Base-by-base conservation (phyloP, 2,888 invertebrate species). In the Choristoneura rosaceana region DNA sequence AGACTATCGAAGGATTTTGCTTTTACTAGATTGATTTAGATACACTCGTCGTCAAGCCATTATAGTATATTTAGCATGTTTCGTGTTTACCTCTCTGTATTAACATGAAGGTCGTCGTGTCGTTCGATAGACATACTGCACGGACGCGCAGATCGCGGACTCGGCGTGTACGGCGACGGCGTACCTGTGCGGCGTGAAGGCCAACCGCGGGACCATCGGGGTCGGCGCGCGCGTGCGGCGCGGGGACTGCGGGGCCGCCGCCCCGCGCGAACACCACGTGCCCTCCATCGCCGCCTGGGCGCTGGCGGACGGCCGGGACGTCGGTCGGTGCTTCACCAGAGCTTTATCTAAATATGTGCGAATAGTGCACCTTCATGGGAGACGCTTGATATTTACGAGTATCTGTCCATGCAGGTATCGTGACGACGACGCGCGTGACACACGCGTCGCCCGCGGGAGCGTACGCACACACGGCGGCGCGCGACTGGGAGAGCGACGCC, bases 381-480 rank as follows among this genome's bases (percentile, higher is more conserved):
- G n/a, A 47, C 4, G n/a, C 7, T 4, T 47, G n/a, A 43, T 5
- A n/a, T n/a, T 4, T 47, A n/a, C n/a, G n/a, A n/a, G n/a, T n/a
- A 4, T 1, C n/a, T 41, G 25, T 45, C 7, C 3, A 4, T 64
- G 66, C 81, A 88, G 96, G 96, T 0, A 86, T 96, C n/a, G 97
- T 97, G 33, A 98, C 97, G 10, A 97, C 96, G 2, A 96, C 97
- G 0, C 94, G 97, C 70, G 95, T 97, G 0, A 97, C 97, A 0
- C 97, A 97, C 85, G 97, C 97, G 4, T 96, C 97, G 0, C 97
- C 97, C 0, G 95, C 96, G 0, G 96, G 96, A 0, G 89, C 95
- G 0, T 97, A 96, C 85, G 96, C 97, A 0, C 96, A 96, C 82
- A 89, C 94, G 0, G 95, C 97, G 0, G 89, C 96, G 76, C 94